These are phyloP conservation scores for Caenorhabditis remanei DNA, from an alignment of 1,140 invertebrate species.

Conservation along the genomic window DNA sequence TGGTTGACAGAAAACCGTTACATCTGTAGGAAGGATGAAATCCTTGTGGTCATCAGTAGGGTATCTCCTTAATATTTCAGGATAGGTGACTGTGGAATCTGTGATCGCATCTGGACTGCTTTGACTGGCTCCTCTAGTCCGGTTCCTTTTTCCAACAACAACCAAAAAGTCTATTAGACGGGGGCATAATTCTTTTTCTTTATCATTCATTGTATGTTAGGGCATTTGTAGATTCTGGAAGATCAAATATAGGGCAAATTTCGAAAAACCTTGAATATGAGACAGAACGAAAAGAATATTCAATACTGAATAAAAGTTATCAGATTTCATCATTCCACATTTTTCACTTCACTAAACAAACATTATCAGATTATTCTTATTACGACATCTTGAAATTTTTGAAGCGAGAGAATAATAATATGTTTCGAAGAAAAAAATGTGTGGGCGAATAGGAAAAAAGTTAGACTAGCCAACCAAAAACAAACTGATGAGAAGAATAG, in stretches of 20 bases:
- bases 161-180: conserved; percentile 90
- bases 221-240: background rate
- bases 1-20: conserved; percentile 99
- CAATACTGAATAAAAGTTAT: no score
- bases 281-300: background rate
- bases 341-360: no score
- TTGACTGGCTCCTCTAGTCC: conserved; percentile 69
- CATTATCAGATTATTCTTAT: no score
- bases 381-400: background rate
- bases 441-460: background rate
- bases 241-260: background rate
- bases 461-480: background rate
- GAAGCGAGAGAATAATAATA: background rate
- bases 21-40: conserved; percentile 94
- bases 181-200: conserved; percentile 79
- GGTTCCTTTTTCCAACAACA: conserved; percentile 89
- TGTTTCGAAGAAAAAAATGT: background rate
- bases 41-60: conserved; percentile 95
- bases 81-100: conserved; percentile 49
- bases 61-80: conserved; percentile 82
- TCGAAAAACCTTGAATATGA: background rate
- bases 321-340: no score
- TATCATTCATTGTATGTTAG: conserved; percentile 72
- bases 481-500: background rate
- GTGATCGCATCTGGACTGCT: background rate